These are phyloP conservation scores for Armadillidium nasatum DNA, from an alignment of 1,140 invertebrate genomes.

Conservation along the genomic window DNA sequence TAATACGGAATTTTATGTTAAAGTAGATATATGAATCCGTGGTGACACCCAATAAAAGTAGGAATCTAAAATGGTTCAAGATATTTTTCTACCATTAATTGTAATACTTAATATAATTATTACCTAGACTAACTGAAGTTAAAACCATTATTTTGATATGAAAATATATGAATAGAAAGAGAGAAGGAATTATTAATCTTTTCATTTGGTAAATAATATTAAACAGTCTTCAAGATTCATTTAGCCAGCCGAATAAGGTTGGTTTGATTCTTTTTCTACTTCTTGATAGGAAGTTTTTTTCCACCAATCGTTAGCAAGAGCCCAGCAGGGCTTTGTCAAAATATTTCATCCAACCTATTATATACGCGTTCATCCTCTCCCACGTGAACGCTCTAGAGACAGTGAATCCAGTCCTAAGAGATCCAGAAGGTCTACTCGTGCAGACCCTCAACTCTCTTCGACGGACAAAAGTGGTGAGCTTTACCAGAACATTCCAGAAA, in stretches of 20 bases:
- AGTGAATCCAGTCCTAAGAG: slow-evolving; percentile 11
- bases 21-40: not conserved
- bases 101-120: not conserved
- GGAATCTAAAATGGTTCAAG: not conserved
- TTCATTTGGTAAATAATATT: no score
- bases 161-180: not conserved
- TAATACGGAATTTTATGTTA: not conserved
- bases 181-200: no score
- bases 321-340: slow-evolving; percentile 6
- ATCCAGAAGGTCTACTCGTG: not conserved
- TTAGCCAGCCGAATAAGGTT: not conserved
- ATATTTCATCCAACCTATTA: slow-evolving; percentile 11
- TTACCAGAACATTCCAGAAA: slow-evolving; percentile 10
- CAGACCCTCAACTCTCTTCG: slow-evolving; percentile 8
- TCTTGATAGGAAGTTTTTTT: slow-evolving; percentile 1
- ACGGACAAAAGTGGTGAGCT: slow-evolving; percentile 5
- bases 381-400: slow-evolving; percentile 10
- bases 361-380: slow-evolving; percentile 5
- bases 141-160: not conserved
- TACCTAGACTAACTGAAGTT: not conserved
- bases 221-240: not conserved
- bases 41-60: not conserved
- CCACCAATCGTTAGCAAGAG: not conserved
- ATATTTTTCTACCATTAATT: slow-evolving; percentile 4
- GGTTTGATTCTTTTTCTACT: not conserved